A percentile compares a stretch with the other conserved stretches of the same genome.
Conservation (phyloP, 2,113 vertebrate species). For the Forbesichthys papilliferus region DNA sequence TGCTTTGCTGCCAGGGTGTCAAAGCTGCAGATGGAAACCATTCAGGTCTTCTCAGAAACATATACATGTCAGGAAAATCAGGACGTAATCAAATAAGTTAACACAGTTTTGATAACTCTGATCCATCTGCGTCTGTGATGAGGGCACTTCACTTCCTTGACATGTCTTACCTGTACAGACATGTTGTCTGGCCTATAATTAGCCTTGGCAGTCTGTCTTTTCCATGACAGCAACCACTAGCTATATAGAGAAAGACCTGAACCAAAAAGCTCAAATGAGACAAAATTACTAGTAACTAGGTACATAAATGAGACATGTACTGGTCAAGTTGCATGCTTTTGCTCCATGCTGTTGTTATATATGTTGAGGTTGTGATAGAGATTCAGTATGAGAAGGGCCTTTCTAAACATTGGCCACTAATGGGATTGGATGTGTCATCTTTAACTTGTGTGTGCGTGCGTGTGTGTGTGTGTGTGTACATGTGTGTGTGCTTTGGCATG, state of each 20-base stretch:
- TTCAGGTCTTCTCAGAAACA: slow-evolving; percentile 61
- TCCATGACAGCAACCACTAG: slow-evolving; percentile 55
- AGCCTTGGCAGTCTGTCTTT: slow-evolving; percentile 59
- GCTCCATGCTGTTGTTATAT: slow-evolving; percentile 11
- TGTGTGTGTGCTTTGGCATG: slow-evolving; percentile 27
- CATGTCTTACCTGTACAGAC: slow-evolving; percentile 42
- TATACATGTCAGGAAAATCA: slow-evolving; percentile 71
- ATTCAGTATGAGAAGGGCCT: slow-evolving; percentile 48
- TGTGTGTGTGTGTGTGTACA: slow-evolving; percentile 4
- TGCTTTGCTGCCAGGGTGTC: slow-evolving; percentile 52
- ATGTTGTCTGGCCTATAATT: slow-evolving; percentile 64
- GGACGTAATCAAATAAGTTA: slow-evolving; percentile 49
- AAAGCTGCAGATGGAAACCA: slow-evolving; percentile 68
- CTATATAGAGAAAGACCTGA: slow-evolving; percentile 42
- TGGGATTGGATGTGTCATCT: slow-evolving; percentile 70
- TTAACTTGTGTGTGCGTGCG: slow-evolving; percentile 48
- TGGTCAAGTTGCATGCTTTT: slow-evolving; percentile 37
- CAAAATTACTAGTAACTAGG: slow-evolving; percentile 44
- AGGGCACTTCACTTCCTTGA: slow-evolving; percentile 44
- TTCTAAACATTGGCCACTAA: slow-evolving; percentile 53
- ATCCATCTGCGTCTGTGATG: slow-evolving; percentile 43
- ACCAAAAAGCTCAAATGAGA: slow-evolving; percentile 33
- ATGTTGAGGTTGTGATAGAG: slow-evolving; percentile 31
- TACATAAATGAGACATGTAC: slow-evolving; percentile 49
- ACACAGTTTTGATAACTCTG: slow-evolving; percentile 41